Evolutionary conservation across 2,888 invertebrate genomes (phyloP), one percentile per base, ranked within the genome.

Genomic region (Agrotis segetum): DNA sequence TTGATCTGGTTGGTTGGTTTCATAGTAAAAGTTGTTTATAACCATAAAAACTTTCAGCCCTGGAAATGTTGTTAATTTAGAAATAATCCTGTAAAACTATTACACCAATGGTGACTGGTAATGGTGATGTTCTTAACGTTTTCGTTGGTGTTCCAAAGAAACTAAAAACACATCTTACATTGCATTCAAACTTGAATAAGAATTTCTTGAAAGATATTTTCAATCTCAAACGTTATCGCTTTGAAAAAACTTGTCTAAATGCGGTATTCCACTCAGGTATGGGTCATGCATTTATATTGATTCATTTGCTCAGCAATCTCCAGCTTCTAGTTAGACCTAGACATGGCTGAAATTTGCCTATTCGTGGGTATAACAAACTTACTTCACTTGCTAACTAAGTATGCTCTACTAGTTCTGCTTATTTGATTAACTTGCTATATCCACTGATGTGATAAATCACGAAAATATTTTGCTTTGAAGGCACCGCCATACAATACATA

Each of bases 221-320:
- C 67, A 74, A 67, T 74, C 74, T 50, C 49, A 67, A 74, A 70
- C 49, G 49, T 74, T 55, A 67, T 47, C 69, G 46, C 56, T 29
- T 70, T 46, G 52, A 73, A 77, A 67, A 68, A 72, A 68, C 19
- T 61, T 71, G 40, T 75, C 58, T 55, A 68, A 81, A 76, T 67
- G 64, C 60, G 70, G 19, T 72, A 69, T 81, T 78, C 79, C 56
- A 62, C 74, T 75, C 74, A 60, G 77, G 58, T 70, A 77, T 72
- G 71, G 63, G 77, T 74, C 71, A 81, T 83, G 84, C 81, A 84
- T 84, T 84, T 81, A 84, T 83, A 84, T 84, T 75, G 77, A 84
- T 83, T 77, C 77, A 83, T 84, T 81, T 83, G 61, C 74, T 81
- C n/a, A 71, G 72, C 69, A 63, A 76, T 74, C 71, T 72, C 47